A percentile compares a stretch with the other conserved stretches of the same genome.
Evolutionary conservation across 2,888 invertebrate genomes (phyloP).

Genomic region (Arenicola marina): DNA sequence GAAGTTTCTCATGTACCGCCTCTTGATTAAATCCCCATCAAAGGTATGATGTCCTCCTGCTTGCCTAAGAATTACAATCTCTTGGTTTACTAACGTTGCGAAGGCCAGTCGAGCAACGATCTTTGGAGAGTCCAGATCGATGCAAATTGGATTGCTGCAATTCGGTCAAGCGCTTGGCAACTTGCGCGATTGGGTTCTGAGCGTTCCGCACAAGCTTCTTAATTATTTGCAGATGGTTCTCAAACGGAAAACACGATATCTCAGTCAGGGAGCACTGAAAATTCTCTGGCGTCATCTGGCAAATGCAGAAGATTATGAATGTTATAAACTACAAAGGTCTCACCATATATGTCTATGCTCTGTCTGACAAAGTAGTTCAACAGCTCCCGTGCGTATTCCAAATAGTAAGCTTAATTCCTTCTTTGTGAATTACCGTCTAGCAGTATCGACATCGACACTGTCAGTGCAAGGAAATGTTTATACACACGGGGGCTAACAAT

Average conservation of each 20-base stretch:
- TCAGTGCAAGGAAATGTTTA: constrained; percentile 36
- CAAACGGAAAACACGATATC: constrained; percentile 23
- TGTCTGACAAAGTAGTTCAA: constrained; percentile 15
- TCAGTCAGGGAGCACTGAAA: constrained; percentile 18
- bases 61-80: constrained; percentile 3
- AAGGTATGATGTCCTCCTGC: not conserved
- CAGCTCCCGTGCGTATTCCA: constrained; percentile 20
- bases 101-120: not conserved
- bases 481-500: constrained; percentile 26
- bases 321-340: constrained; percentile 20
- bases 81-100: constrained; percentile 2
- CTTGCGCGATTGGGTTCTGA: constrained; percentile 17
- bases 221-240: constrained; percentile 16
- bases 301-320: constrained; percentile 22
- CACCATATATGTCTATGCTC: constrained; percentile 9
- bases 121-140: not conserved
- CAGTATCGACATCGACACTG: constrained; percentile 34
- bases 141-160: not conserved
- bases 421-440: constrained; percentile 10
- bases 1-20: not conserved
- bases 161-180: constrained; percentile 14
- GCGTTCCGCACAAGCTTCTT: constrained; percentile 17
- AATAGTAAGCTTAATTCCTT: not conserved
- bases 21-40: not conserved
- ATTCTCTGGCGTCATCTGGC: constrained; percentile 9